Evolutionary conservation across 1,140 invertebrate species (phyloP), one percentile per base, ranked within the genome.

Genomic region (Platorchestia sp.): DNA sequence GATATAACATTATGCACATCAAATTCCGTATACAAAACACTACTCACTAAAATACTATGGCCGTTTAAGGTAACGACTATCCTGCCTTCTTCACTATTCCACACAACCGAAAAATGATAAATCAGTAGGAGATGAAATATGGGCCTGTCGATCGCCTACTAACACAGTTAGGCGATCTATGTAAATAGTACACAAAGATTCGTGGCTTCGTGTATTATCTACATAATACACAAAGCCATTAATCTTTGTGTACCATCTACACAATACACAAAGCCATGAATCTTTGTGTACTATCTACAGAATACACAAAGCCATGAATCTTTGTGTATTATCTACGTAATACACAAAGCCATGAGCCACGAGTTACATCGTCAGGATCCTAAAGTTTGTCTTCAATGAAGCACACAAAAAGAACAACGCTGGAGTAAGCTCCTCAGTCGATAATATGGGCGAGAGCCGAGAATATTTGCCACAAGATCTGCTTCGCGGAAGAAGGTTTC

Each of bases 401-500:
- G 10, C 59, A 75, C 59, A 19, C 36, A 75, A 75, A 75, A 36
- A 75, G 59, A 75, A 36, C 7, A 75, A 75, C 14, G 59, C 27
- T 75, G 1, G 14, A 3, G 59, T 1, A 75, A 75, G 59, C 14
- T 36, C 42, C 41, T 93, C 45, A 93, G 36, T 93, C 91, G 36
- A 93, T 93, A 44, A 93, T 93, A 44, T 93, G 91, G 10, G 91
- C 91, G 40, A 93, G 47, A 36, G 47, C n/a, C 0, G 43, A 93
- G 43, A 93, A 93, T 3, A 93, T 93, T 3, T 45, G 19, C 43
- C 45, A 93, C 91, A 93, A 47, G 1, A 93, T 1, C 40, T 93
- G 43, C 45, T 45, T 93, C 40, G 43, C 27, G 10, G 87, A 90
- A 27, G 45, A 93, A 47, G 0, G 91, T 47, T 93, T 93, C 45